A percentile compares a stretch with the other conserved stretches of the same genome.
These are phyloP conservation scores for Grammomys dolichurus DNA, from an alignment of 2,113 vertebrate genomes.

Conservation along the genomic window DNA sequence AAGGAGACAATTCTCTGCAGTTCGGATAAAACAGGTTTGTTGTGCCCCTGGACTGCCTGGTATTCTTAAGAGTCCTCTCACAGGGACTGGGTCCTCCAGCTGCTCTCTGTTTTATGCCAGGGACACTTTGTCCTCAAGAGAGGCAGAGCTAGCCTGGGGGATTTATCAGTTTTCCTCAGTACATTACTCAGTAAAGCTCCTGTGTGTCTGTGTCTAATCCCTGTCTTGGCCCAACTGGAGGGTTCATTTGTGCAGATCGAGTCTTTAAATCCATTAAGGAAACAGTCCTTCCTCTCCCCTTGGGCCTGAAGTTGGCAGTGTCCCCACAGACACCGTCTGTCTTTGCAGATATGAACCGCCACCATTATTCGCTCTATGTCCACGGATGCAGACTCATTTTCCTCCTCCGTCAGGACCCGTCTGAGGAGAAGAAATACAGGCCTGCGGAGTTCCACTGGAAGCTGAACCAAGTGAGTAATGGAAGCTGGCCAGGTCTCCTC, in stretches of 20 bases:
- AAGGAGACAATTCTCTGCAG: conserved; percentile 98
- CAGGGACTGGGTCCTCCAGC: fast-evolving
- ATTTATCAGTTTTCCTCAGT: neutral
- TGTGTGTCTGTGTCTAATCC: neutral
- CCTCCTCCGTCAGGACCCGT: conserved; percentile 95
- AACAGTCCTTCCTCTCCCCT: neutral
- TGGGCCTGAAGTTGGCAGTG: neutral
- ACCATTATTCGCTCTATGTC: conserved; percentile 95
- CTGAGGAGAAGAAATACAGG: conserved; percentile 91
- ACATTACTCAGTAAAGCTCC: neutral
- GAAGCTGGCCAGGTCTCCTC: fast-evolving
- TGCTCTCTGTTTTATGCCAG: fast-evolving
- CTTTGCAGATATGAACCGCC: conserved; percentile 95
- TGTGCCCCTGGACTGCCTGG: no score
- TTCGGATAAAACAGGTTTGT: conserved; percentile 96
- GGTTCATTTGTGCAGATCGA: neutral
- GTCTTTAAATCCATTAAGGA: neutral
- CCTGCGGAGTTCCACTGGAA: conserved; percentile 99
- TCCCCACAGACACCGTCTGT: neutral
- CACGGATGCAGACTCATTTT: conserved; percentile 96
- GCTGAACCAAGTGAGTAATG: conserved; percentile 90
- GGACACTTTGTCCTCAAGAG: neutral
- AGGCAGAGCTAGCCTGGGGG: fast-evolving
- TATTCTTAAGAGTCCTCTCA: no score
- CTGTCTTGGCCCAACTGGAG: fast-evolving